A percentile compares a stretch with the other conserved stretches of the same genome.
phyloP scores from a whole-genome alignment of 2,797 vertebrate species.

The Lindbergichthys nudifrons region DNA sequence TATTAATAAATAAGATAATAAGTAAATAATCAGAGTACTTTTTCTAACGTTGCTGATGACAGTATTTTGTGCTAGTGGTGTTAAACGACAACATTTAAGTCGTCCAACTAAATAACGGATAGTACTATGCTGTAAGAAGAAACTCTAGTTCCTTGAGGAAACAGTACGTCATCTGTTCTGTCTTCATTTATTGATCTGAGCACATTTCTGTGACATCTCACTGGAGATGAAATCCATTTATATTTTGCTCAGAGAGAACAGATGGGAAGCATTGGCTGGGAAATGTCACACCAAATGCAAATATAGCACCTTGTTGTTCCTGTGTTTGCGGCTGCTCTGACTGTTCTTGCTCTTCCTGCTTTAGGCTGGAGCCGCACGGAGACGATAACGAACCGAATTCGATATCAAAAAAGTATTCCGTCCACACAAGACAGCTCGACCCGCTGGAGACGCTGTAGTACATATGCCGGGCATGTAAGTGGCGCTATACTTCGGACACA shows the following conservation, averaged over 20 bases:
- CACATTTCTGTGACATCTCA: conserved; percentile 41
- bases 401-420: too few relatives aligned
- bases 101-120: not conserved
- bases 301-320: conserved; percentile 81
- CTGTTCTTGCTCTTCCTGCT: conserved; percentile 77
- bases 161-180: not conserved
- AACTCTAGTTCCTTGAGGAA: not conserved
- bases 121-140: not conserved
- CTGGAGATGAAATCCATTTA: conserved; percentile 61
- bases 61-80: not conserved
- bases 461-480: too few relatives aligned
- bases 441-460: too few relatives aligned
- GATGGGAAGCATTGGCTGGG: conserved; percentile 79
- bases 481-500: too few relatives aligned
- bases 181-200: conserved; percentile 17
- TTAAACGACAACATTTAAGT: not conserved
- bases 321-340: conserved; percentile 69
- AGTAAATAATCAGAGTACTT: too few relatives aligned
- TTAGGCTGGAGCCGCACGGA: conserved; percentile 5
- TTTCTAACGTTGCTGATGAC: not conserved
- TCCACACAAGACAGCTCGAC: too few relatives aligned
- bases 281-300: conserved; percentile 80
- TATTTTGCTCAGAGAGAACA: conserved; percentile 71
- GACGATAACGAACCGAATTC: too few relatives aligned
- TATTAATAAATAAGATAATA: too few relatives aligned